Conservation (phyloP, 2,888 invertebrate species). For the Nemapogon koenigi region DNA sequence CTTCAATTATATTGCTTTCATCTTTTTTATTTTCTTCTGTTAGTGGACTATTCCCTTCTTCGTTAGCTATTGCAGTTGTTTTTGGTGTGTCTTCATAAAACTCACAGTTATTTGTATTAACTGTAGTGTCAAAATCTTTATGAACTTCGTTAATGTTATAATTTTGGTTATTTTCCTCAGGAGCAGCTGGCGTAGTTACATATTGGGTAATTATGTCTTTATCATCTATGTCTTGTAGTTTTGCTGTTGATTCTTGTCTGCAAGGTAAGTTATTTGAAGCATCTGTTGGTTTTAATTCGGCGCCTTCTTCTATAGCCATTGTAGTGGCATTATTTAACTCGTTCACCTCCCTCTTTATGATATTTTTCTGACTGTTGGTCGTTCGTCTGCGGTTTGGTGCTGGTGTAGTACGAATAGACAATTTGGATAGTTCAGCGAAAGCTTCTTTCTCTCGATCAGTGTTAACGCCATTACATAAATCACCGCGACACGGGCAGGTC, state of each 20-base stretch:
- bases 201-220: neutral
- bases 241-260: too few species aligned
- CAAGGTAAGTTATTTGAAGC: neutral
- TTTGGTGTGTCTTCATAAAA: neutral
- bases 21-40: neutral
- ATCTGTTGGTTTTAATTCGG: neutral
- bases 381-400: neutral
- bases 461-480: slow-evolving; percentile 48
- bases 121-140: too few species aligned
- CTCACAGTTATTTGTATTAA: slow-evolving; percentile 3
- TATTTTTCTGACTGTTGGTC: neutral
- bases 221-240: too few species aligned
- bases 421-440: slow-evolving; percentile 29
- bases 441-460: slow-evolving; percentile 39
- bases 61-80: neutral
- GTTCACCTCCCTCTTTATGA: slow-evolving; percentile 1
- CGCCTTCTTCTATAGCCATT: neutral
- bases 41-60: neutral
- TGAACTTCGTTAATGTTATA: neutral
- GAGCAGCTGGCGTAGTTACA: neutral
- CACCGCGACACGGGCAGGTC: slow-evolving; percentile 49
- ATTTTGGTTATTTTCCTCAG: neutral
- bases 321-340: neutral
- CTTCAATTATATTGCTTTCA: too few species aligned
- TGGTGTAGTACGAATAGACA: slow-evolving; percentile 20